phyloP scores from a whole-genome alignment of 2,797 vertebrate genomes.

The Stomatorhinus walkeri region DNA sequence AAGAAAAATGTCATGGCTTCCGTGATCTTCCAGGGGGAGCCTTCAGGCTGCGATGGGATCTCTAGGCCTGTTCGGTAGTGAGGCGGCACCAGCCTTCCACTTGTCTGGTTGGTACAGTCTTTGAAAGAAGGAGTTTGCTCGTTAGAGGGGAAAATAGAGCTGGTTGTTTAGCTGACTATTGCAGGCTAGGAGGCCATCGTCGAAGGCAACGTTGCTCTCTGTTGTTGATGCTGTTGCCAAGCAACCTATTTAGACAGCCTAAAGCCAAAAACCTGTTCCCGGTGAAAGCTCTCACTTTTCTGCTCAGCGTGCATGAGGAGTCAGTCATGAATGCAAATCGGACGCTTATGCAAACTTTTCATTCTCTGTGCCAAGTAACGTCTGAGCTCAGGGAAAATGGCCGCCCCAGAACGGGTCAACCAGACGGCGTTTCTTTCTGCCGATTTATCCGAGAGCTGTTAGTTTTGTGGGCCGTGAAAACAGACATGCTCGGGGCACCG shows the following conservation, averaged over 20 bases:
- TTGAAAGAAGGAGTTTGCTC: neutral
- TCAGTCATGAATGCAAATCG: neutral
- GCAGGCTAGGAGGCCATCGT: neutral
- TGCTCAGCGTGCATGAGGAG: neutral
- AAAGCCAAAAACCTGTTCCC: neutral
- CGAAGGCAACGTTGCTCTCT: neutral
- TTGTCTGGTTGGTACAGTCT: neutral
- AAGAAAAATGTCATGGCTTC: neutral
- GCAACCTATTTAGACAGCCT: constrained; percentile 4
- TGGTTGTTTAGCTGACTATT: neutral
- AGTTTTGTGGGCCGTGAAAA: neutral
- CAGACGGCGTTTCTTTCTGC: neutral
- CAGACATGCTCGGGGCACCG: neutral
- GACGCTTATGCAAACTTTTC: neutral
- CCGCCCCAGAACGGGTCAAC: neutral
- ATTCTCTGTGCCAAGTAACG: neutral
- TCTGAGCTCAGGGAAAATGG: neutral
- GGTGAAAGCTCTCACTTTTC: constrained; percentile 9
- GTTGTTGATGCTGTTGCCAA: constrained; percentile 14
- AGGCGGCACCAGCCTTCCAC: neutral
- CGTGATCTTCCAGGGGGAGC: neutral
- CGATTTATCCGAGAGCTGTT: neutral
- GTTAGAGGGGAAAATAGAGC: neutral
- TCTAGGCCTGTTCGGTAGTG: neutral
- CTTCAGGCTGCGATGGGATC: neutral